Conservation (phyloP, 2,797 vertebrate genomes). For the Notolabrus celidotus region DNA sequence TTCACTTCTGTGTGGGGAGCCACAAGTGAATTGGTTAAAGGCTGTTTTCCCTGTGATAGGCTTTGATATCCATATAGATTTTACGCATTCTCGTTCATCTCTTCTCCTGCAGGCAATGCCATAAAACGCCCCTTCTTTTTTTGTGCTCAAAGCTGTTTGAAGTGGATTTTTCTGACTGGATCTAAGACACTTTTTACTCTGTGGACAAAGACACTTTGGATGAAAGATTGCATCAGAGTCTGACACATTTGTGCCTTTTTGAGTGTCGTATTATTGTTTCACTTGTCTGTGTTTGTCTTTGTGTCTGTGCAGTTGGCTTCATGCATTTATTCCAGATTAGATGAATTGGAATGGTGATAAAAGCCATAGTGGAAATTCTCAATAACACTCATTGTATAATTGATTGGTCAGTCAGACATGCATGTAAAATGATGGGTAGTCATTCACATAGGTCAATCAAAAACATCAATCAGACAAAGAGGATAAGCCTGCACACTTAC, state of each 20-base stretch:
- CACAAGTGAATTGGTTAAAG: slow-evolving; percentile 41
- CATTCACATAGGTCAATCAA: no score
- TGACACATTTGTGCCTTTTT: neutral
- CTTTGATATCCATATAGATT: slow-evolving; percentile 49
- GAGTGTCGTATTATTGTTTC: neutral
- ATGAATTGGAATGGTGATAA: neutral
- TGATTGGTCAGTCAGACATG: neutral
- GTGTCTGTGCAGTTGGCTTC: neutral
- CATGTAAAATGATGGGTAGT: neutral
- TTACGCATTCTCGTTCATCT: slow-evolving; percentile 38
- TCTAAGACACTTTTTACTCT: slow-evolving; percentile 4
- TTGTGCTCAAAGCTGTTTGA: slow-evolving; percentile 14
- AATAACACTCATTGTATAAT: neutral
- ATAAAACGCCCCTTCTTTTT: slow-evolving; percentile 5
- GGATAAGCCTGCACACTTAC: no score
- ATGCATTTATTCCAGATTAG: neutral
- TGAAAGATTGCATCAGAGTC: neutral
- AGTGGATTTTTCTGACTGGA: neutral
- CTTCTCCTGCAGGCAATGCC: slow-evolving; percentile 25
- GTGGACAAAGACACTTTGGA: slow-evolving; percentile 8
- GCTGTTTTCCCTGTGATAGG: slow-evolving; percentile 52
- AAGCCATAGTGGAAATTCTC: neutral
- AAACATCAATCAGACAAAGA: no score
- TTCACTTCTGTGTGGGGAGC: slow-evolving; percentile 42
- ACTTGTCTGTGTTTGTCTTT: neutral